These are phyloP conservation scores for Drosophila baimaii DNA, from an alignment of 1,140 invertebrate genomes.

Conservation along the genomic window DNA sequence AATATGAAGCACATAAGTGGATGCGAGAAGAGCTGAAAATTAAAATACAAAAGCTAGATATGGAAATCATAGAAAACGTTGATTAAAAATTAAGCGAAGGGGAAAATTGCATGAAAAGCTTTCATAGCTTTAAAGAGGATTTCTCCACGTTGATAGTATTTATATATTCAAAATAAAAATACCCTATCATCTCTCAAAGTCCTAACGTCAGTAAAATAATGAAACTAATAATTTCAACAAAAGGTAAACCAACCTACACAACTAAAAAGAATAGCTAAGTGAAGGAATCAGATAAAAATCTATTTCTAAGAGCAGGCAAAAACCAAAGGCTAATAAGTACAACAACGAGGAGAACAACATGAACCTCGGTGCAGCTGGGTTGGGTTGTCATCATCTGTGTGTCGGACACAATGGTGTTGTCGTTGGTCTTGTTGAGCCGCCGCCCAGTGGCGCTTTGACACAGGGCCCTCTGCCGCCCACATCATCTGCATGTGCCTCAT, in stretches of 20 bases:
- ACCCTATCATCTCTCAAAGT: neutral
- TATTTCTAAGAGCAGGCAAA: conserved; percentile 10
- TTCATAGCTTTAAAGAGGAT: neutral
- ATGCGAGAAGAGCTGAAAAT: neutral
- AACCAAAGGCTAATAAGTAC: conserved; percentile 22
- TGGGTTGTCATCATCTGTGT: conserved; percentile 73
- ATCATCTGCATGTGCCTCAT: conserved; percentile 9
- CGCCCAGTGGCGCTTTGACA: conserved; percentile 19
- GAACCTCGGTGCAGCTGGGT: conserved; percentile 73
- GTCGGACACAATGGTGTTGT: conserved; percentile 38
- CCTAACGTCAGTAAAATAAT: neutral
- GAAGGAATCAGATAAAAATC: neutral
- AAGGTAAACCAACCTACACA: neutral
- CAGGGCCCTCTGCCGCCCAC: conserved; percentile 8
- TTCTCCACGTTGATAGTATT: neutral
- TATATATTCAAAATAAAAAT: neutral
- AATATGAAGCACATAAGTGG: conserved; percentile 13
- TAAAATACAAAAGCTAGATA: neutral
- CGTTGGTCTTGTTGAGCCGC: conserved; percentile 14
- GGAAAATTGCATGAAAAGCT: neutral
- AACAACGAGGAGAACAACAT: conserved; percentile 61
- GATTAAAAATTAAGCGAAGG: neutral
- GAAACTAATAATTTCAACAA: neutral
- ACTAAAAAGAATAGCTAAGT: neutral
- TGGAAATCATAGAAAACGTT: neutral